phyloP scores from a whole-genome alignment of 2,797 vertebrate genomes.

The Pogonophryne albipinna region DNA sequence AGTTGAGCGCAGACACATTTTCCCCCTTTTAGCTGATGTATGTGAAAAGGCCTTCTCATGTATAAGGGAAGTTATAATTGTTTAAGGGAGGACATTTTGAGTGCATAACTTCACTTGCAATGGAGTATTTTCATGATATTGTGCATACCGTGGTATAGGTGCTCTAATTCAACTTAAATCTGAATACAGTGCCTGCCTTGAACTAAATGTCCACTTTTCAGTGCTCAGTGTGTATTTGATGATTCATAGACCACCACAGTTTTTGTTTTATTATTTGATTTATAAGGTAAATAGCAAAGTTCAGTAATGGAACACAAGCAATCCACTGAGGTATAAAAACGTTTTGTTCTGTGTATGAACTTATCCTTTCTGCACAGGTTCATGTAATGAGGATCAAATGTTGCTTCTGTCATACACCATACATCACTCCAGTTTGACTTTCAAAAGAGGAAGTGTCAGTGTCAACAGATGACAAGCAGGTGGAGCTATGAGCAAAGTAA shows the following conservation, averaged over 20 bases:
- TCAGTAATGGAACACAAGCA: background rate
- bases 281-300: slow-evolving; percentile 7
- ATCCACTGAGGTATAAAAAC: slow-evolving; percentile 12
- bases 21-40: background rate
- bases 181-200: background rate
- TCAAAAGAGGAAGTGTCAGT: slow-evolving; percentile 73
- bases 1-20: background rate
- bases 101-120: too few relatives aligned
- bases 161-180: background rate
- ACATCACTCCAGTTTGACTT: slow-evolving; percentile 31
- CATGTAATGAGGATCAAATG: slow-evolving; percentile 18
- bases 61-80: background rate
- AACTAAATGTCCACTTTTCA: background rate
- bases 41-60: background rate
- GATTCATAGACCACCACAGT: background rate
- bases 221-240: background rate
- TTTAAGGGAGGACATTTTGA: background rate
- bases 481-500: slow-evolving; percentile 90
- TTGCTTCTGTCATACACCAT: slow-evolving; percentile 2
- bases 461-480: slow-evolving; percentile 86
- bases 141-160: too few relatives aligned
- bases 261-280: slow-evolving; percentile 9
- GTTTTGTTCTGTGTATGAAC: background rate
- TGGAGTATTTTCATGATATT: background rate
- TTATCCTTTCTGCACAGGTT: background rate